Percentiles rank a stretch among this genome's conserved stretches.
phyloP scores from a whole-genome alignment of 2,797 vertebrate species.

The Muraenolepis orangiensis region DNA sequence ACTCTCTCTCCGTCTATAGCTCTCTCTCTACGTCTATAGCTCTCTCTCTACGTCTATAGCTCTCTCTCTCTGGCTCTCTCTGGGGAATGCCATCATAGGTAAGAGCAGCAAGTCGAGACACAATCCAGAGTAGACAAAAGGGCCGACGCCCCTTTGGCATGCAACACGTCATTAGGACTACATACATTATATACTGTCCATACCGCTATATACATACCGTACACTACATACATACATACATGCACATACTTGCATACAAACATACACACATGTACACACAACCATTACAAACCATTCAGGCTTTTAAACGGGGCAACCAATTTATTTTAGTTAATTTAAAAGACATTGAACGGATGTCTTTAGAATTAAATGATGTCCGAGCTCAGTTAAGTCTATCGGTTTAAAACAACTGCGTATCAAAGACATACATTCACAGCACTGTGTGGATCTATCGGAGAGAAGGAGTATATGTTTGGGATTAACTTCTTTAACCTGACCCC shows the following conservation, averaged over 20 bases:
- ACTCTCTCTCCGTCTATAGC: no score
- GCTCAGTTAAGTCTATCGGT: background rate
- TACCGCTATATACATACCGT: no score
- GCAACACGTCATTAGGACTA: conserved; percentile 57
- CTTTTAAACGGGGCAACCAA: no score
- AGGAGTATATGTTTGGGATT: conserved; percentile 35
- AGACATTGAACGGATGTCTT: background rate
- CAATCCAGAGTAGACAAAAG: conserved; percentile 76
- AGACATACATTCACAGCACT: background rate
- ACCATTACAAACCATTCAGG: no score
- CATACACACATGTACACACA: no score
- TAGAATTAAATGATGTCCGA: no score
- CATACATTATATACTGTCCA: no score
- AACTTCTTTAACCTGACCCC: conserved; percentile 37
- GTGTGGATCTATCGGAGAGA: no score
- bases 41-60: background rate
- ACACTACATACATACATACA: no score
- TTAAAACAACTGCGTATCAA: background rate
- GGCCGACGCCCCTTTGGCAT: conserved; percentile 53
- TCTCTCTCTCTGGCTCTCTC: no score
- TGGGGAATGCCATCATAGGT: conserved; percentile 58
- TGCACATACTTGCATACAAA: no score
- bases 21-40: background rate
- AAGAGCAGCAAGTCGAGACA: conserved; percentile 80
- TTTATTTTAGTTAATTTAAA: no score